Evolutionary conservation across 1,140 invertebrate species (phyloP).

Genomic region (Intoshia linei): DNA sequence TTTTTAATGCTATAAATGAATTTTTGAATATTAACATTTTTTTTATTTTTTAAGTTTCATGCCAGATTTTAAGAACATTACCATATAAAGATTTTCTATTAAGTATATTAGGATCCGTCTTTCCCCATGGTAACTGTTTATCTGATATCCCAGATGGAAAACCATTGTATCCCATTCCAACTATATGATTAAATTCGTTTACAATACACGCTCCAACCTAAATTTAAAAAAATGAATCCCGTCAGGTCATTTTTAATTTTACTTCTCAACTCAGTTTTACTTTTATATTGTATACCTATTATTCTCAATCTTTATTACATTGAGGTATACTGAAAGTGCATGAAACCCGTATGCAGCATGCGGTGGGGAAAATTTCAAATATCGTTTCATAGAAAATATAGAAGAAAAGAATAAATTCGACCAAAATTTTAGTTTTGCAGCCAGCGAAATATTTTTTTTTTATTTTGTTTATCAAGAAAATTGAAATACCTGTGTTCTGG

Average conservation of each 20-base stretch:
- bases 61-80: constrained; percentile 16
- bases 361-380: background rate
- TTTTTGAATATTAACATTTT: background rate
- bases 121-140: constrained; percentile 53
- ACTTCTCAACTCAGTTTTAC: too few species aligned
- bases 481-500: constrained; percentile 33
- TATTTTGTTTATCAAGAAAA: background rate
- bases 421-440: too few species aligned
- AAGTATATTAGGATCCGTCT: constrained; percentile 25
- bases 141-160: constrained; percentile 56
- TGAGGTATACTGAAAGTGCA: background rate
- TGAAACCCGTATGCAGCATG: background rate
- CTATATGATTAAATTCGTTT: constrained; percentile 49
- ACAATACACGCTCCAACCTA: constrained; percentile 62
- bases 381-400: background rate
- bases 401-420: background rate
- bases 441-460: too few species aligned
- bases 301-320: too few species aligned
- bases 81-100: constrained; percentile 51
- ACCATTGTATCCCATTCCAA: constrained; percentile 75
- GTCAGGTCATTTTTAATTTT: background rate
- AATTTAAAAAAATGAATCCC: constrained; percentile 2
- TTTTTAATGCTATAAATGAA: too few species aligned
- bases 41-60: background rate
- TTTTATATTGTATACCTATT: too few species aligned